Evolutionary conservation across 2,888 invertebrate genomes (phyloP), one percentile per base, ranked within the genome.

Genomic region (Philaethria dido): DNA sequence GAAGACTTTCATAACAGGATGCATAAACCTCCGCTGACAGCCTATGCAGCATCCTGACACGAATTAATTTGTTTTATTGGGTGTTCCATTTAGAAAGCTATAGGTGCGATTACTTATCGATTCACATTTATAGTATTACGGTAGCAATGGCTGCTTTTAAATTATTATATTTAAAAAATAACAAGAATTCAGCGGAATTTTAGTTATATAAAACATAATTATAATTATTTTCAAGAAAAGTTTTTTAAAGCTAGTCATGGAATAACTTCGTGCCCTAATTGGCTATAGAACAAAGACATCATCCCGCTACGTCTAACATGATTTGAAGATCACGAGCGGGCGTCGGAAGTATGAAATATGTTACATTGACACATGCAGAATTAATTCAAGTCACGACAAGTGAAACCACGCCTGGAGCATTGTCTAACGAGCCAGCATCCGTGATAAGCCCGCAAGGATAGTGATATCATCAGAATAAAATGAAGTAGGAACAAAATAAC

Each of bases 361-460:
- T 80, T 80, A 78, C 83, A 84, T 86, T 87, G 89, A 89, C 88
- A 87, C 86, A 85, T 83, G 83, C 83, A 82, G 82, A 85, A 87
- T 86, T 85, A 85, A 86, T 84, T 82, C 83, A 65, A 87, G 87
- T 90, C 90, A 89, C 89, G 90, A 88, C 79, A 74, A 78, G 77
- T 72, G 76, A 70, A 78, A 76, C 84, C 88, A 86, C 89, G 89
- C 90, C 90, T 81, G 77, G 69, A 75, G 83, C 82, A 86, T 88
- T 87, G 88, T 89, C 84, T 86, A 83, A 84, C 81, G 76, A 83
- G 80, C 71, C 72, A 65, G 77, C 81, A 81, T 84, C 86, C 85
- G 84, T 82, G 85, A 84, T 83, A 84, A 80, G 81, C 50, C 64
- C 59, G 42, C 81, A 80, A 83, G 80, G 81, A 80, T 82, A 78